A percentile compares a stretch with the other conserved stretches of the same genome.
Conservation (phyloP, 2,797 vertebrate species). For the Acipenser transmontanus region DNA sequence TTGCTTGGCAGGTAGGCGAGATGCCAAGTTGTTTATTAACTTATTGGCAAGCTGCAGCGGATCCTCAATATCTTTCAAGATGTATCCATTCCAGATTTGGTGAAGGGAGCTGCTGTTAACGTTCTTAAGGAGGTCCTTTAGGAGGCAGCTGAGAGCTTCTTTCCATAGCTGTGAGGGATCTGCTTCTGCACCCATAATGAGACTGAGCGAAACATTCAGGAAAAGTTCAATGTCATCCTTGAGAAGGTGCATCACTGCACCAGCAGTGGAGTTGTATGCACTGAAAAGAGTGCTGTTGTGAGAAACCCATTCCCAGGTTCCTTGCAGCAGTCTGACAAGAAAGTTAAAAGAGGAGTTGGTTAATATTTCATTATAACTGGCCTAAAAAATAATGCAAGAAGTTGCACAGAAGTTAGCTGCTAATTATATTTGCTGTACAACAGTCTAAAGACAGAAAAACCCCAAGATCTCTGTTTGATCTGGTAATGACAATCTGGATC, state of each 20-base stretch:
- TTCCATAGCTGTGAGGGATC: constrained; percentile 28
- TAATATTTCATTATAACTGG: too few species aligned
- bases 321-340: background rate
- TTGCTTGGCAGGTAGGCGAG: constrained; percentile 22
- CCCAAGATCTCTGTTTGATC: background rate
- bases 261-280: background rate
- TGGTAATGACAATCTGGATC: background rate
- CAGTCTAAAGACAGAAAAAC: background rate
- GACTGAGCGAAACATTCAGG: background rate
- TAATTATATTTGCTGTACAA: background rate
- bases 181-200: constrained; percentile 23
- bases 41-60: constrained; percentile 16
- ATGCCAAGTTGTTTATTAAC: constrained; percentile 17
- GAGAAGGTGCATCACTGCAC: background rate
- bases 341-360: background rate
- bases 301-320: background rate
- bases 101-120: constrained; percentile 34
- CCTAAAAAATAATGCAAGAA: too few species aligned
- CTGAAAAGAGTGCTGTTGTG: background rate
- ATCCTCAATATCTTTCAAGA: constrained; percentile 23
- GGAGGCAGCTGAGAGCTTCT: constrained; percentile 38
- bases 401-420: too few species aligned
- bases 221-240: background rate
- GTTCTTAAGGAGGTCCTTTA: constrained; percentile 39
- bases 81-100: constrained; percentile 23